Evolutionary conservation across 2,797 vertebrate genomes (phyloP), one percentile per base, ranked within the genome.

Genomic region (Carapus acus): DNA sequence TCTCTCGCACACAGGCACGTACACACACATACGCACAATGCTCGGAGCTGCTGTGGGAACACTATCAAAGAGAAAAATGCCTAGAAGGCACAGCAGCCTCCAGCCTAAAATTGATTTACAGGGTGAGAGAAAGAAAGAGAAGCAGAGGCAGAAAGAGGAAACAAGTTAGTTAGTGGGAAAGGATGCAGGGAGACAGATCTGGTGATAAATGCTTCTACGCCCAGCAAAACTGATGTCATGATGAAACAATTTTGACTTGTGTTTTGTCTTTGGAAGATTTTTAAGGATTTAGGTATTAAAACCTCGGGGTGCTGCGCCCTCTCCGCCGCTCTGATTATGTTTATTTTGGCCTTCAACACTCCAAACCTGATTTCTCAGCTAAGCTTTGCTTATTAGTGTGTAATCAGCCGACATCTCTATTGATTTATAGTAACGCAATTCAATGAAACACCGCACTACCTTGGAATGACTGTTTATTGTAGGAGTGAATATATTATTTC

Each of bases 41-140:
- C 33, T 11, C 40, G 43, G 58, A 65, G 76, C 65, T 73, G 79
- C 59, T 71, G 61, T 86, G 82, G 83, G 83, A 88, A 83, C 43
- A 33, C 39, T 80, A 85, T 87, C 84, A 88, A 86, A 87, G 83
- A 59, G 64, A 79, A 73, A 65, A 73, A 77, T 83, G 81, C 79
- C 77, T 86, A 80, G 63, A 45, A 85, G 82, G 81, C 82, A 87
- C 74, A 76, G 79, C 69, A 73, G 79, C 85, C 84, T 73, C 60
- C 68, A 87, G 84, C 76, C 63, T 58, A 76, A 82, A 83, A 87
- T 81, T 85, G 85, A 88, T 87, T 86, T 80, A 76, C 71, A 80
- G 73, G 77, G 65, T 71, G 63, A 76, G 51, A 74, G 55, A 60
- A 8, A 76, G 59, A 74, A 53, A 76, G 62, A 71, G 54, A 69